phyloP scores from a whole-genome alignment of 2,113 vertebrate genomes.

The Perognathus longimembris region DNA sequence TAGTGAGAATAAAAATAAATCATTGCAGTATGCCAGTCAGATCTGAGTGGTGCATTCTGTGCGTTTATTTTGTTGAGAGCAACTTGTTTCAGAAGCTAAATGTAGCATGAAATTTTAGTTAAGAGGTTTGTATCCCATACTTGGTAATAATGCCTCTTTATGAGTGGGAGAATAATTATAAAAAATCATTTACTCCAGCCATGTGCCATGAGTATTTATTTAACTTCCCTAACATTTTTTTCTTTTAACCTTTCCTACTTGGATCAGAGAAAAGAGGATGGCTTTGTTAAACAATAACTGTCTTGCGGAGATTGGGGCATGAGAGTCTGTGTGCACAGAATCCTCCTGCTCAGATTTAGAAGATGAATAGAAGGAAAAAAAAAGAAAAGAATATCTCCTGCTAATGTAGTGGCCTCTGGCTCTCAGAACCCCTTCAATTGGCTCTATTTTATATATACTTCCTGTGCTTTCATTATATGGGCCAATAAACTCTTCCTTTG shows the following conservation, averaged over 20 bases:
- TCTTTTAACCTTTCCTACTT: not conserved
- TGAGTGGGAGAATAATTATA: not conserved
- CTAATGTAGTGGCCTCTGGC: not conserved
- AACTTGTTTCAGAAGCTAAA: not conserved
- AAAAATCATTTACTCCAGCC: not conserved
- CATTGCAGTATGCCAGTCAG: accelerated
- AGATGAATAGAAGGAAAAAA: not conserved
- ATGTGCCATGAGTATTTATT: not conserved
- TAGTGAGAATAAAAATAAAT: not conserved
- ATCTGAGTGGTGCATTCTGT: accelerated
- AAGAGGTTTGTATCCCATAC: not conserved
- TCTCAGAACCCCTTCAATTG: not conserved
- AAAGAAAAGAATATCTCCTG: not conserved
- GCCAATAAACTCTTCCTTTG: not conserved
- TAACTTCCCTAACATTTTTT: not conserved
- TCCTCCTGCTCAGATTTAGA: not conserved
- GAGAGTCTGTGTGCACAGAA: not conserved
- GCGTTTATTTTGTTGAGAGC: not conserved
- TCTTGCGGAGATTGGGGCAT: accelerated
- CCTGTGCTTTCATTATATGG: not conserved
- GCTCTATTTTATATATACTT: not conserved
- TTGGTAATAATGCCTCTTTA: not conserved
- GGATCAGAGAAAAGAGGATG: not conserved
- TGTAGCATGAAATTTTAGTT: not conserved
- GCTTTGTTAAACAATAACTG: not conserved